phyloP scores from a whole-genome alignment of 2,888 invertebrate species.

The Aricia artaxerxes region DNA sequence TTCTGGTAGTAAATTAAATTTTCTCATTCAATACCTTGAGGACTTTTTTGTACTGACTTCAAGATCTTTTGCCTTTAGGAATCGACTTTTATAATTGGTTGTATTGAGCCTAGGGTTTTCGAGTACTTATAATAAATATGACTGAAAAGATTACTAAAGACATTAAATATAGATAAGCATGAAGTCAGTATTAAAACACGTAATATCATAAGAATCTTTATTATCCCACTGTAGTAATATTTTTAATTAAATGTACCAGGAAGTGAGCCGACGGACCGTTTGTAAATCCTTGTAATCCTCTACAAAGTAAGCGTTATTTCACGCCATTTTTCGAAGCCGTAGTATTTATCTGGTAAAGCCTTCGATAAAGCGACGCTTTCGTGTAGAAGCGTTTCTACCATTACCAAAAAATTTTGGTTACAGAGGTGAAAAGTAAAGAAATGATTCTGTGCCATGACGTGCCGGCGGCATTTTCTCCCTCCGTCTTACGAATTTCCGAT shows the following conservation, averaged over 20 bases:
- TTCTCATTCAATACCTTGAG: constrained; percentile 3
- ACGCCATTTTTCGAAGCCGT: background rate
- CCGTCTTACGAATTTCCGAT: no score
- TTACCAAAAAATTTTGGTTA: no score
- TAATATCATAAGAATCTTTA: background rate
- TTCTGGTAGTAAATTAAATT: background rate
- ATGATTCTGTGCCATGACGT: no score
- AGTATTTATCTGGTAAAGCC: no score
- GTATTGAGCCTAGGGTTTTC: background rate
- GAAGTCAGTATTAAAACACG: background rate
- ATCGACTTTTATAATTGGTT: background rate
- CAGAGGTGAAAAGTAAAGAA: no score
- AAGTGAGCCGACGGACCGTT: background rate
- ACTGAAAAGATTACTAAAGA: background rate
- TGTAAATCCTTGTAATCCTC: background rate
- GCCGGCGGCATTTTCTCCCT: no score
- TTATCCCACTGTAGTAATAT: background rate
- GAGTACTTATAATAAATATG: background rate
- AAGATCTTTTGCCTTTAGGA: background rate
- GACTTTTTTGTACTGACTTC: background rate
- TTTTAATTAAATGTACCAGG: background rate
- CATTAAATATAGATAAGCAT: background rate
- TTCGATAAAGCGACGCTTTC: no score
- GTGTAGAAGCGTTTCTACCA: no score
- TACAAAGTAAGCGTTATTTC: background rate